Base-by-base conservation (phyloP, 2,113 vertebrate genomes). In the Conger conger region DNA sequence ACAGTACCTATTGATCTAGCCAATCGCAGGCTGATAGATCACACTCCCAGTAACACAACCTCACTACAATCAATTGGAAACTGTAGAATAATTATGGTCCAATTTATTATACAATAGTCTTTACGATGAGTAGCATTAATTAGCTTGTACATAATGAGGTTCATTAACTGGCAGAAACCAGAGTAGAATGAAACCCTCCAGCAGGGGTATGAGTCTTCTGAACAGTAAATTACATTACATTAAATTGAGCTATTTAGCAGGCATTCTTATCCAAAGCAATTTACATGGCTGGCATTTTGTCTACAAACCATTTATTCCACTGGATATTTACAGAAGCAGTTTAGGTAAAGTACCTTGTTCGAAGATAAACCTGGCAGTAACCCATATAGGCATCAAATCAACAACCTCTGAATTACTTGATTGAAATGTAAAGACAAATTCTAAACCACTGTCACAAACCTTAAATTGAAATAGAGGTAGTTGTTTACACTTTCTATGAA, bases 1-100 rank as follows among this genome's bases (percentile, higher is more conserved):
- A 73, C 68, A 11, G 9, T 27, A 4, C 27, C 68, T 33, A 73
- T 73, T 73, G 68, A 73, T 73, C 68, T 9, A 7, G 6, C 20
- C 68, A 23, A 63, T 63, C 27, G 2, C 27, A 13, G 68, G 23
- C 9, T 33, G 68, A 73, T 33, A 13, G 68, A 33, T 73, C n/a
- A 33, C 57, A 20, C 57, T 33, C n/a, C 27, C 68, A 8, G 68
- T 13, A 30, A 30, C 68, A 33, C 68, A 73, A 9, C n/a, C 68
- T 73, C 11, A 30, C 91, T 90, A 91, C 87, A 80, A 42, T 30
- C 42, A 83, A 87, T 88, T 88, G 88, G 89, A 90, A 91, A 90
- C 88, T 60, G 81, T 30, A 8, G 50, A 45, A 60, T 89, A 88
- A 92, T 91, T 89, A 90, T 86, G 85, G 87, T 77, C 89, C 86